These are phyloP conservation scores for Odocoileus virginianus DNA, from an alignment of 2,113 vertebrate genomes.

Conservation along the genomic window DNA sequence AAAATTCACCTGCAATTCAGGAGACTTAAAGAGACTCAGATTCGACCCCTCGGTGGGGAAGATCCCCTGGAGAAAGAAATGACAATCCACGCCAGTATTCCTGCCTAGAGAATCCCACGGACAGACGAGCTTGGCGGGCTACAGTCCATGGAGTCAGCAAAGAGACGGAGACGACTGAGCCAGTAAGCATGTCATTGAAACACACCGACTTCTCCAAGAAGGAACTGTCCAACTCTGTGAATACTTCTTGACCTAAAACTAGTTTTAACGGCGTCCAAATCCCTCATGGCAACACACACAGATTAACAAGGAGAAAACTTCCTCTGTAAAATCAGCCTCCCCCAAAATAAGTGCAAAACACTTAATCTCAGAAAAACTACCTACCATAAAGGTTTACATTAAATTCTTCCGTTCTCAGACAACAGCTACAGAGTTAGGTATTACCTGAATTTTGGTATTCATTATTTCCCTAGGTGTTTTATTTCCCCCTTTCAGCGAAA, in stretches of 20 bases:
- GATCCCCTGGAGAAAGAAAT: neutral
- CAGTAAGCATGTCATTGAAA: neutral
- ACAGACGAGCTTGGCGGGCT: neutral
- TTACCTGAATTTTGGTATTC: neutral
- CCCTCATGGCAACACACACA: neutral
- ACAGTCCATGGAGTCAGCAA: neutral
- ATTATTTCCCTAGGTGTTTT: neutral
- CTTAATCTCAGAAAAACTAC: neutral
- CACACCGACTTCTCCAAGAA: constrained; percentile 8
- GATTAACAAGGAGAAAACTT: constrained; percentile 8
- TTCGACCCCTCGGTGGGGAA: neutral
- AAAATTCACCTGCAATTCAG: neutral
- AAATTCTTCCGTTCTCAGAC: neutral
- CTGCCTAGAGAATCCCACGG: neutral
- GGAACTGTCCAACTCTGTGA: neutral
- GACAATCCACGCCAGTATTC: neutral
- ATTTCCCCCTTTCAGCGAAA: neutral
- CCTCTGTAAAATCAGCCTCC: neutral
- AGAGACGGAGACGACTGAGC: neutral
- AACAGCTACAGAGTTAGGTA: neutral
- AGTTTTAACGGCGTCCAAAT: neutral
- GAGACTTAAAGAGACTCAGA: neutral
- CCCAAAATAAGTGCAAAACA: neutral
- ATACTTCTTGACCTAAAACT: constrained; percentile 7
- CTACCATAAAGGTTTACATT: neutral